Base-by-base conservation (phyloP, 2,113 vertebrate genomes). In the Hirundichthys speculiger region DNA sequence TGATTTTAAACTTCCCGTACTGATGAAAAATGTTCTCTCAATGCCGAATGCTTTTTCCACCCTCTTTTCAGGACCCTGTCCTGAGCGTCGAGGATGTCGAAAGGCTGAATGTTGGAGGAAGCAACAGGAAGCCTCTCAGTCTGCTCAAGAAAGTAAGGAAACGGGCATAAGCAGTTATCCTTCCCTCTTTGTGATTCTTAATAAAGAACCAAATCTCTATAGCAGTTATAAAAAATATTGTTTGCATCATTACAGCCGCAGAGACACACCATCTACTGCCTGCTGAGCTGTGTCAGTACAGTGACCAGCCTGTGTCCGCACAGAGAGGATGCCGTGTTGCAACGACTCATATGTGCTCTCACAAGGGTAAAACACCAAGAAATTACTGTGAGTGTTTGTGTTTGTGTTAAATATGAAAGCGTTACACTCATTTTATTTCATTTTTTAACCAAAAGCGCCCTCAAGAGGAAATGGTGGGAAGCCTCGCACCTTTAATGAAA, bases 251-350 rank as follows among this genome's bases (percentile, higher is more conserved):
- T 47, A 10, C 85, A 94, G 94, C 24, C 86, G 41, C 92, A 93
- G 75, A 86, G 76, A 47, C 82, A 90, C 75, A 94, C 91, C 20
- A 79, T 94, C 46, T 90, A 66, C 47, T 93, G 93, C 73, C 75
- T 94, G 38, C 79, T 94, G 73, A 84, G 81, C 64, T 93, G 91
- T 64, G 83, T 93, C 75, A 88, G 88, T 47, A 90, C 88, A 12
- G 88, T 94, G 64, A 88, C 86, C 60, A 65, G 82, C 39, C 59
- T 91, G 42, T 91, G 92, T 86, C 89, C 91, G 64, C 82, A 86
- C 67, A 80, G 86, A 77, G 92, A 93, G 77, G 91, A 92, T 0
- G 61, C 79, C 7, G 77, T 93, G 47, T 82, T 94, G n/a, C 77
- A 58, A 3, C 85, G 90, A 16, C 85, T 94, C 42, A 69, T 92